phyloP scores from a whole-genome alignment of 2,888 invertebrate species.

The Cinara cedri region DNA sequence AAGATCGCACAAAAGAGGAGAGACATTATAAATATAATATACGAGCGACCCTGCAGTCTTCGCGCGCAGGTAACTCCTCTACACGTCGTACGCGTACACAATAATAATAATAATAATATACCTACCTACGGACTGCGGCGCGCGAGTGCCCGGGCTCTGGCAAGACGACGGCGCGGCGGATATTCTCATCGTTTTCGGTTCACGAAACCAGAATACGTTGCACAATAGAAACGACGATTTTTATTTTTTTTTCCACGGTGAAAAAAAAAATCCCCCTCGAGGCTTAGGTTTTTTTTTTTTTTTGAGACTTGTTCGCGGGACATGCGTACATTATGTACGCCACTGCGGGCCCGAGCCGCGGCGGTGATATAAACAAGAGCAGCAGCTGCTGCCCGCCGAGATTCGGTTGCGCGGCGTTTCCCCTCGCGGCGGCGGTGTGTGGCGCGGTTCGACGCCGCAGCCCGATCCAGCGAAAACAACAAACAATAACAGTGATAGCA shows the following conservation, averaged over 20 bases:
- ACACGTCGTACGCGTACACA: too few species aligned
- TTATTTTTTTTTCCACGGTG: constrained; percentile 6
- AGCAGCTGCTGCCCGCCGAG: constrained; percentile 30
- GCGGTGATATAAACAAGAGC: constrained; percentile 42
- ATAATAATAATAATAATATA: too few species aligned
- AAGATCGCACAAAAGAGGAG: constrained; percentile 37
- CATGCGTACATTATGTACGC: neutral
- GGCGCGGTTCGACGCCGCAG: constrained; percentile 2
- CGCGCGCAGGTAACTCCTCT: neutral
- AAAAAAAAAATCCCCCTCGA: constrained; percentile 40
- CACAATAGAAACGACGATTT: constrained; percentile 42
- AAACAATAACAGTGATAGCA: too few species aligned
- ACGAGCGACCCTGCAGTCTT: neutral
- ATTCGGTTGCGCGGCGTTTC: constrained; percentile 25
- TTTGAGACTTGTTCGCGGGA: constrained; percentile 35
- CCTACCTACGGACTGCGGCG: too few species aligned
- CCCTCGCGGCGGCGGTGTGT: neutral
- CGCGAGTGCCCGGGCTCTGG: neutral
- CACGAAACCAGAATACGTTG: constrained; percentile 39
- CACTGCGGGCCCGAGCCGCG: neutral
- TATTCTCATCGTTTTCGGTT: constrained; percentile 44
- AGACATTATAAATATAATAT: constrained; percentile 32
- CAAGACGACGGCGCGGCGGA: constrained; percentile 6
- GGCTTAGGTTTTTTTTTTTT: constrained; percentile 24
- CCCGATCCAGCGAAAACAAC: too few species aligned